These are phyloP conservation scores for Lepidostoma basale DNA, from an alignment of 1,140 invertebrate genomes.

Conservation along the genomic window DNA sequence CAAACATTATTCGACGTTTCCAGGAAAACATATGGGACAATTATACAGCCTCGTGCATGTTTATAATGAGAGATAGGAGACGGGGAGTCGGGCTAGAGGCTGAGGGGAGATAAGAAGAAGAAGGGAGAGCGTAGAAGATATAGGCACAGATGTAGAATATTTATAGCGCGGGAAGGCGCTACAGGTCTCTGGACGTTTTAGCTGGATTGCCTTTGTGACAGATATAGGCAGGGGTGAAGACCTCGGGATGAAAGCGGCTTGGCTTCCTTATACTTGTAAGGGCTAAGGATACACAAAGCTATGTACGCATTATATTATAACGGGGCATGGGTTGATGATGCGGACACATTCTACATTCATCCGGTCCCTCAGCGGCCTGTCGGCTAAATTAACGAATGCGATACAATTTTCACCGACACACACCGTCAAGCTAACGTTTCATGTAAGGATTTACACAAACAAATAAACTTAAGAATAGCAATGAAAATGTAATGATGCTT, in stretches of 20 bases:
- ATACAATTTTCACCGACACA: too few species aligned
- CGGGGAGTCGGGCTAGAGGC: neutral
- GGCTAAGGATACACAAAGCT: too few species aligned
- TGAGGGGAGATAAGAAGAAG: conserved; percentile 1
- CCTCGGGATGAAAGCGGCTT: neutral
- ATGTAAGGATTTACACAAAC: too few species aligned
- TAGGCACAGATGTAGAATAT: conserved; percentile 2
- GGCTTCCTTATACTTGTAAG: neutral
- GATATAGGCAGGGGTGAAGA: conserved; percentile 1
- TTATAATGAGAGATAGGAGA: conserved; percentile 15
- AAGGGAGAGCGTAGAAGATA: neutral
- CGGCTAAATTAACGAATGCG: too few species aligned
- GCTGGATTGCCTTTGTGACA: conserved; percentile 21
- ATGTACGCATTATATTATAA: too few species aligned
- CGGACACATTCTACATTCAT: too few species aligned
- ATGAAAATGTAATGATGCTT: too few species aligned
- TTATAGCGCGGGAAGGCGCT: conserved; percentile 9
- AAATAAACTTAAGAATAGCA: too few species aligned
- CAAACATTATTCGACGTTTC: conserved; percentile 11
- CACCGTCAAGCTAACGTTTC: too few species aligned
- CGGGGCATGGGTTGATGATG: too few species aligned
- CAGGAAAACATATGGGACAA: conserved; percentile 23
- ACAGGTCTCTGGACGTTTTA: conserved; percentile 24
- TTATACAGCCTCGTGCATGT: conserved; percentile 17
- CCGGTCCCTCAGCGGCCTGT: too few species aligned